Base-by-base conservation (phyloP, 2,888 invertebrate species). In the Leucophenga montana region DNA sequence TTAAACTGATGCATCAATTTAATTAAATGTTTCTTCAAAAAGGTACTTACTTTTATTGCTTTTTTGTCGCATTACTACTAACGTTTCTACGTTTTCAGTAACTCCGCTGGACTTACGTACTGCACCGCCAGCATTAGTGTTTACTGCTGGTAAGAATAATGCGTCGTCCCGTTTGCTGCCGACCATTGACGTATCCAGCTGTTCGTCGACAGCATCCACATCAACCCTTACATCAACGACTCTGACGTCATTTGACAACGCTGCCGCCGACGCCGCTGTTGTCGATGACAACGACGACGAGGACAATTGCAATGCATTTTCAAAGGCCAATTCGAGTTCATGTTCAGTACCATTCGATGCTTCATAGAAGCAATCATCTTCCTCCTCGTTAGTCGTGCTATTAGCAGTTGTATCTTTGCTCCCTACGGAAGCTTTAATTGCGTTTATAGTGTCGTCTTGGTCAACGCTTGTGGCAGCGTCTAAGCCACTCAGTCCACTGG, bases 301-400 rank as follows among this genome's bases (percentile, higher is more conserved):
- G 39, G 39, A 39, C 72, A 79, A 68, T 65, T 80, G 80, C 71
- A 84, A 74, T 48, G 84, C 74, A 72, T 79, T 82, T 73, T 80
- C 80, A 66, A 83, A 81, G 73, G 79, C 75, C 68, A 78, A 77
- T 70, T 79, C 76, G 44, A 83, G 79, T 71, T 86, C 86, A 71
- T 82, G 80, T 77, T 83, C 85, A 74, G 76, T 80, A 66, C 77
- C 82, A 65, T 78, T 81, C 70, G 78, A 74, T 66, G 85, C 85
- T 75, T 86, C 86, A 57, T 83, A 86, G 69, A 78, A 85, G 27
- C 78, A 83, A 75, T 83, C 85, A 4, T 84, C 80, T 14, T 79
- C 80, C 0, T 75, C 78, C 14, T 71, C 71, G 33, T 4, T 8
- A 20, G 53, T 50, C 4, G 75, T 74, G 1, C 69, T 71, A 1